phyloP scores from a whole-genome alignment of 1,140 invertebrate genomes.

The Chironomus tepperi region DNA sequence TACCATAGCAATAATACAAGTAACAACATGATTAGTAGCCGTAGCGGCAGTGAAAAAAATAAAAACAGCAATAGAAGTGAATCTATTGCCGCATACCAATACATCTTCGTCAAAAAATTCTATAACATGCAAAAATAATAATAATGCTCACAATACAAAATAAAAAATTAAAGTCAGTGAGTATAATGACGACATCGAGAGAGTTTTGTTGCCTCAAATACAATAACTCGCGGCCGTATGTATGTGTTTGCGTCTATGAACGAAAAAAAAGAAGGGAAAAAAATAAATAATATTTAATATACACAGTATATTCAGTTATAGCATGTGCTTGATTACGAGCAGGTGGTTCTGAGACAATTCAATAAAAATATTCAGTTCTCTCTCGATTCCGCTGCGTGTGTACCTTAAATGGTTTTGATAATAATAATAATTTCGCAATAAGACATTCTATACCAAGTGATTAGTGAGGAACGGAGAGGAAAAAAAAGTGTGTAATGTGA shows the following conservation, averaged over 20 bases:
- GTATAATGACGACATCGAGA: neutral
- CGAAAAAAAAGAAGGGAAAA: neutral
- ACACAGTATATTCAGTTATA: neutral
- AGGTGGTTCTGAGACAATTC: neutral
- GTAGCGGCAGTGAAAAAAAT: too few species aligned
- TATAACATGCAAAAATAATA: neutral
- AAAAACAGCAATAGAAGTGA: too few species aligned
- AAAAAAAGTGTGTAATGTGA: neutral
- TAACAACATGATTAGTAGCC: neutral
- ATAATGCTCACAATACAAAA: neutral
- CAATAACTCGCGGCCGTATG: too few species aligned
- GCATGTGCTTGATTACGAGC: slow-evolving; percentile 11
- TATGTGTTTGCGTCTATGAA: neutral
- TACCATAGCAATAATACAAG: neutral
- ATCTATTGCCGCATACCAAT: neutral
- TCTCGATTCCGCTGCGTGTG: neutral
- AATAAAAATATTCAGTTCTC: neutral
- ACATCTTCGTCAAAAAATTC: neutral
- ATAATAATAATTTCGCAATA: neutral
- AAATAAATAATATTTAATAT: neutral
- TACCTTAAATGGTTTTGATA: neutral
- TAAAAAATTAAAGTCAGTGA: neutral
- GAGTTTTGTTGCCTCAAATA: too few species aligned
- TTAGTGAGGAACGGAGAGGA: neutral
- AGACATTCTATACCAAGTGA: too few species aligned